phyloP scores from a whole-genome alignment of 2,113 vertebrate species.

The Xyrauchen texanus region DNA sequence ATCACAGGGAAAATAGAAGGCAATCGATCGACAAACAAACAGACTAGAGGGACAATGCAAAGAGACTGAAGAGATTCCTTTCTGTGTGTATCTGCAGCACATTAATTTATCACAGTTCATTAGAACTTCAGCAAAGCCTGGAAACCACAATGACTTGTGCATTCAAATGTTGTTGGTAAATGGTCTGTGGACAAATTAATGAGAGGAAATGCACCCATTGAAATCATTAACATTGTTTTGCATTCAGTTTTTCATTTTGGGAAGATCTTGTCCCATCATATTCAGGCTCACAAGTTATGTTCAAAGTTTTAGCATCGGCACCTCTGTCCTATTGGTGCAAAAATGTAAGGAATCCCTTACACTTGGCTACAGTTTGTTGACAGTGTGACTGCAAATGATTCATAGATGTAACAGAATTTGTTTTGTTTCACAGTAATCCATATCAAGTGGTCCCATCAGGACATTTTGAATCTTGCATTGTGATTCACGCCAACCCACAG shows the following conservation, averaged over 20 bases:
- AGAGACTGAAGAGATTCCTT: slow-evolving; percentile 51
- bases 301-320: neutral
- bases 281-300: neutral
- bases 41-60: slow-evolving; percentile 53
- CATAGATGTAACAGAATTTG: slow-evolving; percentile 34
- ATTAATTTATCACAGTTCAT: slow-evolving; percentile 68
- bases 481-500: slow-evolving; percentile 39
- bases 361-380: slow-evolving; percentile 7
- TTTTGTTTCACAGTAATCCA: slow-evolving; percentile 20
- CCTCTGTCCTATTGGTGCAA: slow-evolving; percentile 8
- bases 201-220: neutral
- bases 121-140: slow-evolving; percentile 48
- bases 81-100: slow-evolving; percentile 61
- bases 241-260: no score
- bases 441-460: slow-evolving; percentile 34
- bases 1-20: slow-evolving; percentile 67
- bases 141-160: neutral
- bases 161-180: slow-evolving; percentile 1
- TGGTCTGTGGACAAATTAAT: neutral
- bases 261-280: neutral
- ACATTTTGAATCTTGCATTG: slow-evolving; percentile 21
- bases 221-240: neutral
- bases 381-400: slow-evolving; percentile 36
- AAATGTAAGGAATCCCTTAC: slow-evolving; percentile 13
- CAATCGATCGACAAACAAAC: slow-evolving; percentile 74